These are phyloP conservation scores for Drosophila cracens DNA, from an alignment of 2,888 invertebrate species.

Conservation along the genomic window DNA sequence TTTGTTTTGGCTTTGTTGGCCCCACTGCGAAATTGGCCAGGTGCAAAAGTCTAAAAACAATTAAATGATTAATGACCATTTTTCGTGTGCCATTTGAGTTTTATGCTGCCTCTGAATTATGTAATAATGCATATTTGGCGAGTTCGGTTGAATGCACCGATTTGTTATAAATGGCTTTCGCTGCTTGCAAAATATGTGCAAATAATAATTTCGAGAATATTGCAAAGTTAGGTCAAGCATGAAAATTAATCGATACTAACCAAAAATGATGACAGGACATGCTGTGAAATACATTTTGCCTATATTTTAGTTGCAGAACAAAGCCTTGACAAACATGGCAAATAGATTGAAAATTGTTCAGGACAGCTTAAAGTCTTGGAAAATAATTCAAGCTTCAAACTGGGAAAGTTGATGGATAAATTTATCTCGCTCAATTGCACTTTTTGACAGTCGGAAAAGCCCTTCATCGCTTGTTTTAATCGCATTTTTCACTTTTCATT, in stretches of 20 bases:
- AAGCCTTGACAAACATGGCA: not conserved
- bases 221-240: not conserved
- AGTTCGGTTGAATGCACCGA: slow-evolving; percentile 1
- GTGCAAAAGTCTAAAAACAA: slow-evolving; percentile 80
- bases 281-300: not conserved
- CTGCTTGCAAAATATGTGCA: not conserved
- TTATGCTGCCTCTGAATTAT: slow-evolving; percentile 29
- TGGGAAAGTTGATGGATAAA: not conserved
- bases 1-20: slow-evolving; percentile 9
- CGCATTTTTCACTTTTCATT: slow-evolving; percentile 11
- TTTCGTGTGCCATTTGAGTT: slow-evolving; percentile 23
- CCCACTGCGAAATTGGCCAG: slow-evolving; percentile 59
- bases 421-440: slow-evolving; percentile 33
- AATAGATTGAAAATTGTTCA: not conserved
- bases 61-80: slow-evolving; percentile 72
- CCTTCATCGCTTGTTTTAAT: slow-evolving; percentile 34
- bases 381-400: not conserved
- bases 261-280: not conserved
- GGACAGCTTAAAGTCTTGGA: not conserved
- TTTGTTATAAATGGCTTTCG: not conserved
- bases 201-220: not conserved
- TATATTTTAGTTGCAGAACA: not conserved
- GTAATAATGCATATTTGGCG: slow-evolving; percentile 22
- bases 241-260: not conserved
- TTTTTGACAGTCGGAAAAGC: not conserved